Base-by-base conservation (phyloP, 1,140 invertebrate genomes). In the Heliconius nattereri region DNA sequence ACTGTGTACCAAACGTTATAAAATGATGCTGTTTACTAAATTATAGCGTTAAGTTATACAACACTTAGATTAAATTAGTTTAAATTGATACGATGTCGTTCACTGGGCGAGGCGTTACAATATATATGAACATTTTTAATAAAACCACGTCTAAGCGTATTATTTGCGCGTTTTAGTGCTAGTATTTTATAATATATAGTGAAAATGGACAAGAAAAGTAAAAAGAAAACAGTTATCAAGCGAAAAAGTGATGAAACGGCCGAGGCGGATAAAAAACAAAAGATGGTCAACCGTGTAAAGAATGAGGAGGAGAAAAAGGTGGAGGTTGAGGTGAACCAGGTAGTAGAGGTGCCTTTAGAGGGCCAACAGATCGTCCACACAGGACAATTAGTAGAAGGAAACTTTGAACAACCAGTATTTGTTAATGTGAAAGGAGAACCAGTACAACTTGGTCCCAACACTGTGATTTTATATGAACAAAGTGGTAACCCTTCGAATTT, bases 131-230 rank as follows among this genome's bases (percentile, higher is more conserved):
- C 81, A 76, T 78, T 84, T 76, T 71, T 83, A 75, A 81, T 81
- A 86, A 85, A 84, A 76, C 80, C 26, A 82, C 60, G 80, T 73
- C 60, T 57, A 76, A 78, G 81, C 81, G 81, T 87, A 66, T 84
- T 84, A 83, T 80, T 75, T 79, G 66, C 81, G 82, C 81, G 79
- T 86, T 86, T 75, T 86, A 87, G 84, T 85, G 80, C 72, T 52
- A 81, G 19, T 80, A n/a, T 16, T 32, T 20, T 71, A 60, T 45
- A 40, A 70, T 49, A 75, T 73, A 71, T 78, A 81, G 66, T 85
- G 87, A 92, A 93, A 89, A 95, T 95, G 94, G 94, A 95, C 88
- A 95, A 95, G 85, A 95, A 95, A 89, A 93, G 84, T 80, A 94
- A 94, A 78, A 94, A 94, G 85, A 95, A 92, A 88, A 92, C 88